phyloP scores from a whole-genome alignment of 1,140 invertebrate species.

The Drosophila carrolli region DNA sequence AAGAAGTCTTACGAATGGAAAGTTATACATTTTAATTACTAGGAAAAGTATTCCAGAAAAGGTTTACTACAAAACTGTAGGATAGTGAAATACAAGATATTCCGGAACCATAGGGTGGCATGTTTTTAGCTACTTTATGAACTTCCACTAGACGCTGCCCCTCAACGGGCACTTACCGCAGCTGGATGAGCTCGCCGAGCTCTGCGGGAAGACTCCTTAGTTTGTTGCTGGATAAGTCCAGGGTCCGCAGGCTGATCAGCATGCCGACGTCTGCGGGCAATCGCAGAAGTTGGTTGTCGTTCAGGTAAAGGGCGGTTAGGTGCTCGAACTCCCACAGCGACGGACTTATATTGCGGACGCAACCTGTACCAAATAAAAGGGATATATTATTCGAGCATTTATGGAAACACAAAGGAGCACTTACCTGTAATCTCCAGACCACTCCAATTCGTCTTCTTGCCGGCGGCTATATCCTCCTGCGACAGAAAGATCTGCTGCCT shows the following conservation, averaged over 20 bases:
- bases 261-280: conserved; percentile 95
- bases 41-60: too few relatives aligned
- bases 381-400: neutral
- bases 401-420: neutral
- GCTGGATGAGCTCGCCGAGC: conserved; percentile 96
- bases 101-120: too few relatives aligned
- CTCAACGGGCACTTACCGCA: conserved; percentile 87
- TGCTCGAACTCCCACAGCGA: conserved; percentile 95
- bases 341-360: conserved; percentile 95
- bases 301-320: conserved; percentile 96
- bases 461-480: conserved; percentile 94
- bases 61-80: too few relatives aligned
- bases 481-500: conserved; percentile 96
- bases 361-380: conserved; percentile 89
- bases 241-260: conserved; percentile 92
- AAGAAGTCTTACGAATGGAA: too few relatives aligned
- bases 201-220: conserved; percentile 96
- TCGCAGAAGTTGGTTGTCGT: conserved; percentile 95
- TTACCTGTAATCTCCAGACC: conserved; percentile 90
- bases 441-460: conserved; percentile 95
- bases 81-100: too few relatives aligned
- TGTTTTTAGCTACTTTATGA: too few relatives aligned
- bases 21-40: too few relatives aligned
- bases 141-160: neutral
- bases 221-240: conserved; percentile 98